phyloP scores from a whole-genome alignment of 1,140 invertebrate genomes.

The Coenobita brevimanus region DNA sequence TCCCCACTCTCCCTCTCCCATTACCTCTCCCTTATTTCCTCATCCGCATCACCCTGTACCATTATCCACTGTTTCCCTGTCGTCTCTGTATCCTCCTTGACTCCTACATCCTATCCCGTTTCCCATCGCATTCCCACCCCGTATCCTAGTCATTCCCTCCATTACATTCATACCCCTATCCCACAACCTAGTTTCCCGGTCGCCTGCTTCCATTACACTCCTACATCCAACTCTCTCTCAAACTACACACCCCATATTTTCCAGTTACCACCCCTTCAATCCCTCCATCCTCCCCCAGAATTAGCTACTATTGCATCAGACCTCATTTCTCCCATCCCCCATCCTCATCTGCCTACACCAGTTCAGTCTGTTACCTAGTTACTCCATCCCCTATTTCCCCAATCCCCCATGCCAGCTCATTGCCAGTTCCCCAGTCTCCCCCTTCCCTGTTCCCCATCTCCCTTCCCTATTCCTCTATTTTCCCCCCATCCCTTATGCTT shows the following conservation, averaged over 20 bases:
- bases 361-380: background rate
- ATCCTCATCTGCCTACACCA: background rate
- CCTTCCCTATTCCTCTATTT: background rate
- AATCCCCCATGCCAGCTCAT: background rate
- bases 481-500: background rate
- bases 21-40: background rate
- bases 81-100: background rate
- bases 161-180: background rate
- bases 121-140: background rate
- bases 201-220: background rate
- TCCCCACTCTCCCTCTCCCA: constrained; percentile 19
- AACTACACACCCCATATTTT: too few relatives aligned
- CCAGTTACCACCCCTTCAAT: background rate
- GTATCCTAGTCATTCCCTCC: background rate
- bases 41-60: background rate
- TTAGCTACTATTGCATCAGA: too few relatives aligned
- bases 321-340: background rate
- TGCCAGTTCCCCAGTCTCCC: background rate
- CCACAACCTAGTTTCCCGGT: background rate
- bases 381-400: background rate
- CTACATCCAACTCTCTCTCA: too few relatives aligned
- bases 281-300: background rate
- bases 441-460: background rate
- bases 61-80: background rate
- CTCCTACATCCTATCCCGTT: background rate